Evolutionary conservation across 2,888 invertebrate species (phyloP).

Genomic region (Sarcophaga variegata): DNA sequence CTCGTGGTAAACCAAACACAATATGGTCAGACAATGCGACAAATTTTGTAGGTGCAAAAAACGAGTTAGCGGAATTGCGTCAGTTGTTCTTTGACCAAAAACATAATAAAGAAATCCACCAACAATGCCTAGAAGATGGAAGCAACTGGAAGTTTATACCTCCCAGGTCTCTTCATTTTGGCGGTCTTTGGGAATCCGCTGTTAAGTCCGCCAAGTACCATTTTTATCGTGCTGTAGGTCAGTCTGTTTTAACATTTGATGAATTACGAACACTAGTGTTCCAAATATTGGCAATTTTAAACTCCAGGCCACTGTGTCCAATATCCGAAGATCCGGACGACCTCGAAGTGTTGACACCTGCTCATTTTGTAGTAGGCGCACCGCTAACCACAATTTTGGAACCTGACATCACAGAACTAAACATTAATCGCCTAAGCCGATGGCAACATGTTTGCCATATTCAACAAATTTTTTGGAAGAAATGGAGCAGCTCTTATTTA

Average conservation of each 20-base stretch:
- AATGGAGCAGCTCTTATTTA: constrained; percentile 57
- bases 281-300: constrained; percentile 39
- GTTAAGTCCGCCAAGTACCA: too few species aligned
- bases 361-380: constrained; percentile 65
- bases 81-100: too few species aligned
- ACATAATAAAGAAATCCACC: too few species aligned
- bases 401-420: constrained; percentile 40
- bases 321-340: constrained; percentile 67
- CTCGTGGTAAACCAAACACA: constrained; percentile 57
- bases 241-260: too few species aligned
- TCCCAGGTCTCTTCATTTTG: too few species aligned
- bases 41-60: too few species aligned
- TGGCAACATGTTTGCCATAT: constrained; percentile 59
- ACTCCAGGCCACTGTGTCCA: constrained; percentile 66
- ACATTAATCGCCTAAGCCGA: constrained; percentile 31
- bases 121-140: too few species aligned
- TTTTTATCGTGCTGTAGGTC: too few species aligned
- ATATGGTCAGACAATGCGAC: constrained; percentile 54
- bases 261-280: too few species aligned
- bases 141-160: too few species aligned
- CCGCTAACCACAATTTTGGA: constrained; percentile 31
- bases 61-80: too few species aligned
- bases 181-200: too few species aligned
- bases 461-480: constrained; percentile 63
- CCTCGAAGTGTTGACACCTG: constrained; percentile 53